Evolutionary conservation across 2,888 invertebrate genomes (phyloP), one percentile per base, ranked within the genome.

Genomic region (Imbricaverruca yamaguchii): DNA sequence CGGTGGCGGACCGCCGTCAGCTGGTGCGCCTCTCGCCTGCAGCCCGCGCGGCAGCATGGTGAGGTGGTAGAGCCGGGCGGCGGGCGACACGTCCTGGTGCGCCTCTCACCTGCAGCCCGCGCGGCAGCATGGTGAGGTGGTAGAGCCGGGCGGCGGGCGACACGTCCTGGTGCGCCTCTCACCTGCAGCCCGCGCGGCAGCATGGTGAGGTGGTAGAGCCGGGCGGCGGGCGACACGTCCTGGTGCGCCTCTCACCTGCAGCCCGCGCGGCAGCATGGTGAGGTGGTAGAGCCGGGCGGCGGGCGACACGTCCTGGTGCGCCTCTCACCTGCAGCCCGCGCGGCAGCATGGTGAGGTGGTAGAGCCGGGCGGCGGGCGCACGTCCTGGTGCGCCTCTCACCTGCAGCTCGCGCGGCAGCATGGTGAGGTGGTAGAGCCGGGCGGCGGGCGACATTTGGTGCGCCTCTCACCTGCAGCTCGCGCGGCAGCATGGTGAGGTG

Each of bases 401-500:
- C 86, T 93, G 93, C 0, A 93, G 92, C 84, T 90, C 90, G 87
- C 92, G 90, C 0, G 98, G 98, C 59, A 89, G 88, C 84, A 93
- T 92, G 88, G 93, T 93, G 81, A 98, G 89, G 87, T 97, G 97
- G 87, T 93, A 92, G 81, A 93, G 88, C 83, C 90, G 91, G 13
- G 94, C 92, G 81, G 90, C 88, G 56, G 91, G 90, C 84, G 92
- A 91, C 80, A 90, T n/a, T n/a, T n/a, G n/a, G n/a, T n/a, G n/a
- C n/a, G 1, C 59, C 88, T 81, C 91, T 90, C 84, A 91, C 90
- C 86, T 93, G 93, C 0, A 93, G 92, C 84, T 90, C 90, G 87
- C 92, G 90, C 0, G 98, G 98, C 59, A 89, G 88, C 84, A 93
- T 92, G 88, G 93, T 93, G 81, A 98, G 89, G 87, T 97, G 97